Evolutionary conservation across 2,113 vertebrate species (phyloP), one percentile per base, ranked within the genome.

Genomic region (Scophthalmus maximus): DNA sequence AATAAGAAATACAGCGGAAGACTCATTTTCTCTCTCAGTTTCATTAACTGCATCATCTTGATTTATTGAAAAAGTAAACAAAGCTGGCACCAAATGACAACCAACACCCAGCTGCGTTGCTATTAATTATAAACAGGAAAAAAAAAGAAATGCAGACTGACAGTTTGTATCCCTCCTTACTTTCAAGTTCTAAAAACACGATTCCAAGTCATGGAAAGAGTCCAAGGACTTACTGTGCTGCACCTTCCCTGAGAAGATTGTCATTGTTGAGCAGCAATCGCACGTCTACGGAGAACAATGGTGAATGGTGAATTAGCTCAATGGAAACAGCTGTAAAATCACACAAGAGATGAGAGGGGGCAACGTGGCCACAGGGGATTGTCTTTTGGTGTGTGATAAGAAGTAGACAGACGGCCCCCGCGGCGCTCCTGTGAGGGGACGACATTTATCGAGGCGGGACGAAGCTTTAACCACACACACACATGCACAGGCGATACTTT

Each of bases 201-300:
- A n/a, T 46, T n/a, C 8, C 42, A 46, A 46, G 15, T 15, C 38
- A 40, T 49, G 46, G 8, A 22, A 22, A 3, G 20, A 17, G 11
- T 0, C 0, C 2, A 4, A 8, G 14, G 32, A 97, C 97, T 97
- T 94, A 98, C 97, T 97, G 95, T 15, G 96, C 95, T 76, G 96
- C 96, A 91, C 95, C 96, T 94, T 98, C 97, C 95, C 96, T 96
- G 94, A 98, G 97, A 93, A 98, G 96, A 95, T 96, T 97, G 93
- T 98, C 97, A 83, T 97, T 95, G 93, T 97, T 97, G 88, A 98
- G 95, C 89, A 98, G 94, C 93, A 98, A 94, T 79, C 97, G 96
- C 90, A 98, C 97, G 94, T 98, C 97, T 98, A 91, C 60, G 55
- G 65, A 79, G 65, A 76, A 15, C 9, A 10, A 46, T 61, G 14